Conservation (phyloP, 2,797 vertebrate genomes). For the Pipistrellus kuhlii region DNA sequence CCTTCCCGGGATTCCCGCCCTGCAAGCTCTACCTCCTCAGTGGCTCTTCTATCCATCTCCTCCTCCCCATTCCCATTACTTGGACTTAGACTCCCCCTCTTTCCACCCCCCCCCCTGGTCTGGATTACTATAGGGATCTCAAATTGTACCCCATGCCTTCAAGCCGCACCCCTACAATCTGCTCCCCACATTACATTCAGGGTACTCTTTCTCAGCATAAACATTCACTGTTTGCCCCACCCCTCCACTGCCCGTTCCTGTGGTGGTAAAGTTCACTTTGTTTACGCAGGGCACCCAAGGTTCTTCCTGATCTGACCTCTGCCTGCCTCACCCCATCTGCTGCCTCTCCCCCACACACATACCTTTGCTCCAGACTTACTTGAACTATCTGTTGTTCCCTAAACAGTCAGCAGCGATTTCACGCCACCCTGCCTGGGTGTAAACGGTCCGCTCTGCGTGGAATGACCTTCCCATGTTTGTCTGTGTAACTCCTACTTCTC, state of each 20-base stretch:
- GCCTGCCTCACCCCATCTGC: neutral
- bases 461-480: conserved; percentile 53
- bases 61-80: neutral
- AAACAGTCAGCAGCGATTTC: conserved; percentile 10
- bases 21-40: neutral
- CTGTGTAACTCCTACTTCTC: neutral
- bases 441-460: neutral
- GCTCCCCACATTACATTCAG: neutral
- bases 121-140: neutral
- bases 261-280: conserved; percentile 12
- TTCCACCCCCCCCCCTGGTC: neutral
- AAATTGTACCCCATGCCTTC: neutral
- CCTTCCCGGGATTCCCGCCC: no score
- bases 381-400: neutral
- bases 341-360: neutral
- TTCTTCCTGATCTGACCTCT: neutral
- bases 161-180: neutral
- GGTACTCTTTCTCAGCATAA: neutral
- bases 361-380: neutral
- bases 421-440: neutral
- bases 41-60: neutral
- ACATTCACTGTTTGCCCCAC: neutral
- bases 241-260: no score
- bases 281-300: neutral
- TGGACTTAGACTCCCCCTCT: neutral